These are phyloP conservation scores for Ganaspis sp. DNA, from an alignment of 1,140 invertebrate species.

Conservation along the genomic window DNA sequence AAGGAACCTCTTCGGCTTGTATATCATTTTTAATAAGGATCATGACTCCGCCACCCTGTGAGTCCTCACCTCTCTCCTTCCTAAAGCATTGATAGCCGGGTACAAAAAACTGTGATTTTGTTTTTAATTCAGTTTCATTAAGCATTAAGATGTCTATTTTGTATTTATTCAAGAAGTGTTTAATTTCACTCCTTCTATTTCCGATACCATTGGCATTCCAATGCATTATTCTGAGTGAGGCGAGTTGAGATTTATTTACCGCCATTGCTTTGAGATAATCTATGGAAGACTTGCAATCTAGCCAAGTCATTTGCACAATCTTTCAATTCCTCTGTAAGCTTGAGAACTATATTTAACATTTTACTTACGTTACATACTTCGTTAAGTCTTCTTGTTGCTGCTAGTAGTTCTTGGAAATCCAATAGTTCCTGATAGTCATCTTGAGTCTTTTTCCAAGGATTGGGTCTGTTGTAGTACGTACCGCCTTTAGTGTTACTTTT, in stretches of 20 bases:
- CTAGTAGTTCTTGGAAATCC: too few species aligned
- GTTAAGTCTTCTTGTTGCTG: too few species aligned
- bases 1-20: background rate
- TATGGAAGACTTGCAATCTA: background rate
- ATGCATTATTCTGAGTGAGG: background rate
- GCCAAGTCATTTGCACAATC: background rate
- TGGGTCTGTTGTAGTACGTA: too few species aligned
- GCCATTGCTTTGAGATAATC: background rate
- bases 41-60: background rate
- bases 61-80: background rate
- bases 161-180: background rate
- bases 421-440: too few species aligned
- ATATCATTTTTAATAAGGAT: background rate
- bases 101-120: background rate
- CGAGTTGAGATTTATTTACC: background rate
- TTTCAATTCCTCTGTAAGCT: background rate
- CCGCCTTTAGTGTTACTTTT: too few species aligned
- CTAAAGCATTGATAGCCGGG: background rate
- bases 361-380: too few species aligned
- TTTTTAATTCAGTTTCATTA: background rate
- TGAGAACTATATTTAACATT: too few species aligned
- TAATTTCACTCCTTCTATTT: background rate
- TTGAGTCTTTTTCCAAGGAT: too few species aligned
- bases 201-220: background rate
- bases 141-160: background rate